Percentiles rank a stretch among this genome's conserved stretches.
Evolutionary conservation across 2,888 invertebrate species (phyloP).

Genomic region (Drosophila ochracea): DNA sequence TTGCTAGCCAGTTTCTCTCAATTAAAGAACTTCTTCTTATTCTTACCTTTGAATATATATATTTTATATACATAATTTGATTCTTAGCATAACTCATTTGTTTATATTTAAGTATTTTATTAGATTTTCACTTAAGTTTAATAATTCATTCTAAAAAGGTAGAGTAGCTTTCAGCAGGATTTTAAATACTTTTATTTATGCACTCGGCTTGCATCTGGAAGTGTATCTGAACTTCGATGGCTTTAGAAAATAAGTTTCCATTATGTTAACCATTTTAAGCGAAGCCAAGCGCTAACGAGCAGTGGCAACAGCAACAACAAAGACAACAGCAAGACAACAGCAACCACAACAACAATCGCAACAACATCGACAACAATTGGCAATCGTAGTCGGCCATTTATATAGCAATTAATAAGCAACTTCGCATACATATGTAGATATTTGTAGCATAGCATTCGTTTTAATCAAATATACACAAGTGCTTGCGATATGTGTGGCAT

Average conservation of each 20-base stretch:
- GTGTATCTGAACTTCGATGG: slow-evolving; percentile 23
- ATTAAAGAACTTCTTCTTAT: fast-evolving
- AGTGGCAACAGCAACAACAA: slow-evolving; percentile 38
- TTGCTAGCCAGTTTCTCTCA: not conserved
- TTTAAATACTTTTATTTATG: not conserved
- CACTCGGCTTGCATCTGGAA: not conserved
- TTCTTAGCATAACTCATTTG: not conserved
- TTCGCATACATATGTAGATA: slow-evolving; percentile 32
- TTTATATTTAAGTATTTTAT: not conserved
- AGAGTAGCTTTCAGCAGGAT: not conserved
- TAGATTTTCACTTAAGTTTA: too few relatives aligned
- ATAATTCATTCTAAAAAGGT: not conserved
- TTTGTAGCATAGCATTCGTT: slow-evolving; percentile 15
- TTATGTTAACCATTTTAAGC: slow-evolving; percentile 51
- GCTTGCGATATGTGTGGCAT: slow-evolving; percentile 63
- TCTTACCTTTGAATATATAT: not conserved
- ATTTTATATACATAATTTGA: not conserved
- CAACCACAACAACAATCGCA: slow-evolving; percentile 22
- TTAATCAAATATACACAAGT: slow-evolving; percentile 44
- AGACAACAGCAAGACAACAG: slow-evolving; percentile 22
- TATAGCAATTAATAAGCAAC: slow-evolving; percentile 71
- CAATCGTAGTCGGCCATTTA: slow-evolving; percentile 69
- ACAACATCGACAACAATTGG: slow-evolving; percentile 56
- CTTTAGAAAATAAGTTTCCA: slow-evolving; percentile 1
- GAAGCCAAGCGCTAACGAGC: slow-evolving; percentile 69